phyloP scores from a whole-genome alignment of 1,140 invertebrate species.

The Bombus vancouverensis region DNA sequence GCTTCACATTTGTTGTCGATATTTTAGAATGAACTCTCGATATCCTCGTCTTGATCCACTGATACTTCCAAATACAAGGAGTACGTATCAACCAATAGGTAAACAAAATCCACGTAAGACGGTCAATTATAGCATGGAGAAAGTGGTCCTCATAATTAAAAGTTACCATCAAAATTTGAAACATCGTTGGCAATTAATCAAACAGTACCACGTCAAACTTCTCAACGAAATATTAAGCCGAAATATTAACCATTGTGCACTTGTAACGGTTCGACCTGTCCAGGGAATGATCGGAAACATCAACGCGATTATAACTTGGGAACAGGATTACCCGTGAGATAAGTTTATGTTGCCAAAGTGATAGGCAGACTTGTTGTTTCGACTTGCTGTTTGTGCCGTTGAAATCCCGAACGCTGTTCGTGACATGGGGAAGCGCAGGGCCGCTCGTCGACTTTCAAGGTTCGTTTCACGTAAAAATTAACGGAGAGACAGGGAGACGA shows the following conservation, averaged over 20 bases:
- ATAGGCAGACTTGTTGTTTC: neutral
- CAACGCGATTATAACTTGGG: slow-evolving; percentile 21
- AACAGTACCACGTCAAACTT: neutral
- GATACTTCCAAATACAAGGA: neutral
- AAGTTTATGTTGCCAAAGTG: neutral
- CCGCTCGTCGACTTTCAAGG: neutral
- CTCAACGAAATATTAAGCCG: neutral
- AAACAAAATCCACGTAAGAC: neutral
- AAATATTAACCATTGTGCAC: neutral
- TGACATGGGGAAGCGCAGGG: neutral
- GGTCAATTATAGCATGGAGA: no score
- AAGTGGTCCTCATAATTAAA: no score
- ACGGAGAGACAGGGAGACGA: neutral
- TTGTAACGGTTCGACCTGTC: neutral
- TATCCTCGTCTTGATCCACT: no score
- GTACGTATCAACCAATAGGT: neutral
- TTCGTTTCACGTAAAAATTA: slow-evolving; percentile 27
- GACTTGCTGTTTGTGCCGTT: no score
- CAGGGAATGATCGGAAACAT: slow-evolving; percentile 2
- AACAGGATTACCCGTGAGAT: neutral
- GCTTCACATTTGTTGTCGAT: no score
- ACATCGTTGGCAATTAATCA: neutral
- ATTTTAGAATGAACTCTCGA: no score
- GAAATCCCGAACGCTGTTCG: neutral
- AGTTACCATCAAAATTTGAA: neutral